Evolutionary conservation across 2,113 vertebrate genomes (phyloP).

Genomic region (Euleptes europaea): DNA sequence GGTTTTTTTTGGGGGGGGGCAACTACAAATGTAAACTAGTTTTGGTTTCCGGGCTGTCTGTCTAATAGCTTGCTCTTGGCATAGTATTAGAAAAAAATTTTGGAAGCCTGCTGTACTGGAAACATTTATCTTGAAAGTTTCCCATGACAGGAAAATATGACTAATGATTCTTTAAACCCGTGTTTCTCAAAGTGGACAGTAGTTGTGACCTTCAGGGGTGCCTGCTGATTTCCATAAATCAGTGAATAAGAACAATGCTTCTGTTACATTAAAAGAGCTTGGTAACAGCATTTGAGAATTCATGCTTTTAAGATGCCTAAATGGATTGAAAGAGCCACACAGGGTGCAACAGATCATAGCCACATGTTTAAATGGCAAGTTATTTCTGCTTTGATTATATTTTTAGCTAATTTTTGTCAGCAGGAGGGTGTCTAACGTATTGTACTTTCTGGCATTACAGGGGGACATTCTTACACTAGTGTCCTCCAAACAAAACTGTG

Average conservation of each 20-base stretch:
- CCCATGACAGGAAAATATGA: background rate
- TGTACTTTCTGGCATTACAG: background rate
- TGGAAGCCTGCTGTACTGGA: background rate
- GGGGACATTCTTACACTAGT: background rate
- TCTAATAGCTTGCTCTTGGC: background rate
- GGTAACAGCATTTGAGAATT: background rate
- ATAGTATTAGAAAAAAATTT: background rate
- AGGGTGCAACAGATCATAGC: background rate
- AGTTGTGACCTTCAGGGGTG: background rate
- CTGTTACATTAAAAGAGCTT: background rate
- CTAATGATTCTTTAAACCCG: no score
- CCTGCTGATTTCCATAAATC: background rate
- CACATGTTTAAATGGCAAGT: background rate
- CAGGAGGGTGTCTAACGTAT: background rate
- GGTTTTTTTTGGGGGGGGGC: no score
- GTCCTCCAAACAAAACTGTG: background rate
- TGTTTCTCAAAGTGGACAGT: background rate
- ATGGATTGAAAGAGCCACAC: background rate
- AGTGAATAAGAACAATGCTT: background rate
- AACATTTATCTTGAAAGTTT: background rate
- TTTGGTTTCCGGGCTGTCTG: background rate
- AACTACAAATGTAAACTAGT: background rate
- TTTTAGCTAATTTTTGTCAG: background rate
- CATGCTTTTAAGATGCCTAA: background rate
- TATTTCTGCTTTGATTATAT: background rate